Evolutionary conservation across 2,797 vertebrate species (phyloP).

Genomic region (Lacerta agilis): DNA sequence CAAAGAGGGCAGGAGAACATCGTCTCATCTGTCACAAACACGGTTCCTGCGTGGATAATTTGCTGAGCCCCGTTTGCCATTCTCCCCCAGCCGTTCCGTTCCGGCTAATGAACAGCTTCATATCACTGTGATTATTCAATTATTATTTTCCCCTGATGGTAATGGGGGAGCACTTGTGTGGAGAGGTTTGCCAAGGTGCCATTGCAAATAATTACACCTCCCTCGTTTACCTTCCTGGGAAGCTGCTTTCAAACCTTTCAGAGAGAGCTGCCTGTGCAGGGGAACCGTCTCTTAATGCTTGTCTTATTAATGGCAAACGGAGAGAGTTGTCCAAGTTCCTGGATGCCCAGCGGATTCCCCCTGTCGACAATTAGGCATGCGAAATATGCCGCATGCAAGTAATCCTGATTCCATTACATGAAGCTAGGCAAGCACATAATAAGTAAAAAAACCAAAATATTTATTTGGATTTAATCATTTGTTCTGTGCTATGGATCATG

Average conservation of each 20-base stretch:
- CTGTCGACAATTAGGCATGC: accelerated
- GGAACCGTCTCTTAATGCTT: neutral
- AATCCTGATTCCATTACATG: neutral
- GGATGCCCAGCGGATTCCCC: neutral
- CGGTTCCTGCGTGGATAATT: neutral
- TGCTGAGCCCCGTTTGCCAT: constrained; percentile 4
- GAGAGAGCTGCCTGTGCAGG: neutral
- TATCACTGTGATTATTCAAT: neutral
- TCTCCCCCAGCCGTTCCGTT: neutral
- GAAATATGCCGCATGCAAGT: neutral
- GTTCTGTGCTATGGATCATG: neutral
- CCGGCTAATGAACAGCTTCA: neutral
- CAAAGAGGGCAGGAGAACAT: neutral
- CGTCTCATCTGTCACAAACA: neutral
- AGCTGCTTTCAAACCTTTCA: neutral
- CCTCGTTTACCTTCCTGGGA: neutral
- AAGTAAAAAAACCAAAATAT: neutral
- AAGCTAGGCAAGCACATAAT: neutral
- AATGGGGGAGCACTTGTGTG: neutral
- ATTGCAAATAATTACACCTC: neutral
- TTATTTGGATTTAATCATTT: neutral
- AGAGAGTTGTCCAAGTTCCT: neutral
- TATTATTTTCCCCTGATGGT: neutral
- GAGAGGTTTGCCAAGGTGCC: neutral
- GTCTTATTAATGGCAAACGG: neutral